phyloP scores from a whole-genome alignment of 1,140 invertebrate genomes.

The Chironomus tepperi region DNA sequence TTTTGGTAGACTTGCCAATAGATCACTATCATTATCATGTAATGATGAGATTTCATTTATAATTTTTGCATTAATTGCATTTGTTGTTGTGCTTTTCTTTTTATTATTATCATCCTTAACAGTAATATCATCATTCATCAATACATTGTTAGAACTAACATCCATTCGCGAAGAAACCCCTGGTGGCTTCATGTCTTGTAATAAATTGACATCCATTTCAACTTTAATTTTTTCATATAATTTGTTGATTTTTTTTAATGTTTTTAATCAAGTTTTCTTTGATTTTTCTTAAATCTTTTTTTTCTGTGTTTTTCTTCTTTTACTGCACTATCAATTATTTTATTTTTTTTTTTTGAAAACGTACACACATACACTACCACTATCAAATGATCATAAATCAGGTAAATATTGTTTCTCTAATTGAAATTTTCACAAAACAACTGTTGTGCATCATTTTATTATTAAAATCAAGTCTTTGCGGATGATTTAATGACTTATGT shows the following conservation, averaged over 20 bases:
- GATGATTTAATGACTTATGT: not conserved
- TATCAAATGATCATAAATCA: slow-evolving; percentile 19
- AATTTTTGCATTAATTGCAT: not conserved
- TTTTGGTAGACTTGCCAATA: not conserved
- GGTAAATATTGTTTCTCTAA: slow-evolving; percentile 2
- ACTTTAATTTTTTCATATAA: not conserved
- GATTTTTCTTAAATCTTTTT: not conserved
- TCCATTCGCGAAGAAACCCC: not conserved
- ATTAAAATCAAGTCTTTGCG: not conserved
- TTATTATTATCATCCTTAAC: not conserved
- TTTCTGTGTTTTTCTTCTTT: not conserved
- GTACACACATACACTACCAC: slow-evolving; percentile 21
- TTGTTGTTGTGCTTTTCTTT: not conserved
- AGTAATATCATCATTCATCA: not conserved
- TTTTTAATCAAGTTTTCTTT: no score
- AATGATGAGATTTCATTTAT: not conserved
- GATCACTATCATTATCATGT: not conserved
- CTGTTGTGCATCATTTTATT: not conserved
- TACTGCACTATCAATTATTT: slow-evolving; percentile 5
- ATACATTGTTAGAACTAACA: not conserved
- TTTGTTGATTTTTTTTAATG: not conserved
- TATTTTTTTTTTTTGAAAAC: slow-evolving; percentile 15
- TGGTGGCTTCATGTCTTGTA: not conserved
- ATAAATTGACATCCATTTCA: not conserved
- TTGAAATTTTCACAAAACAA: slow-evolving; percentile 1